These are phyloP conservation scores for Zaprionus gabonicus DNA, from an alignment of 1,140 invertebrate species.

Conservation along the genomic window DNA sequence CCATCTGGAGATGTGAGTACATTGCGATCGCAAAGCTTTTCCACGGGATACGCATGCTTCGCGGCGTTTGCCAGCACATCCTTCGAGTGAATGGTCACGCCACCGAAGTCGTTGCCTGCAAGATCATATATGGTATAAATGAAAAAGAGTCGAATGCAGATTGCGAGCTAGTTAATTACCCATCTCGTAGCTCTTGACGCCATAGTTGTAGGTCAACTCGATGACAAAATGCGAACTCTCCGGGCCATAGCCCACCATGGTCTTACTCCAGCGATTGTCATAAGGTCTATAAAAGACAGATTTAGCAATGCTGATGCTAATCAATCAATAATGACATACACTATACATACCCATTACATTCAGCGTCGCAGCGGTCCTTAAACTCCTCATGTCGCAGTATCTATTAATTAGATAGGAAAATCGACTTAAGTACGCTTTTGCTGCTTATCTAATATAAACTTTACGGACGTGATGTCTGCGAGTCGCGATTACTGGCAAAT, in stretches of 20 bases:
- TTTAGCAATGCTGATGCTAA: background rate
- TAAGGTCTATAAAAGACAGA: conserved; percentile 89
- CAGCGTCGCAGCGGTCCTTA: conserved; percentile 96
- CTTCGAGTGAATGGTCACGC: conserved; percentile 93
- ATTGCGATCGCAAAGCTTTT: conserved; percentile 61
- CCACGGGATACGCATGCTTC: conserved; percentile 85
- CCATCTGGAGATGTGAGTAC: conserved; percentile 91
- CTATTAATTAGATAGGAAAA: conserved; percentile 84
- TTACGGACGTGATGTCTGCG: conserved; percentile 3
- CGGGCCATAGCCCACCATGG: conserved; percentile 99
- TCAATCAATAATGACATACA: background rate
- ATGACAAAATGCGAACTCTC: conserved; percentile 98
- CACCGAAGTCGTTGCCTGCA: conserved; percentile 94
- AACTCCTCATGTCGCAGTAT: conserved; percentile 99
- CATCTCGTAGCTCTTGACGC: conserved; percentile 92
- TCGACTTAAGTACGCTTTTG: background rate
- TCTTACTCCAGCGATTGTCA: conserved; percentile 99
- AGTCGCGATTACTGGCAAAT: conserved; percentile 1
- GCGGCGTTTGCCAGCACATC: conserved; percentile 91
- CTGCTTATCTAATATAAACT: conserved; percentile 24
- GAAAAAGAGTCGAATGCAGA: background rate
- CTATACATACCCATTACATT: conserved; percentile 96
- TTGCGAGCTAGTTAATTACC: conserved; percentile 64
- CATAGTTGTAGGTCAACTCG: conserved; percentile 99
- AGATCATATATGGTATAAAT: background rate